Conservation (phyloP, 2,888 invertebrate genomes). For the Nebria salina region DNA sequence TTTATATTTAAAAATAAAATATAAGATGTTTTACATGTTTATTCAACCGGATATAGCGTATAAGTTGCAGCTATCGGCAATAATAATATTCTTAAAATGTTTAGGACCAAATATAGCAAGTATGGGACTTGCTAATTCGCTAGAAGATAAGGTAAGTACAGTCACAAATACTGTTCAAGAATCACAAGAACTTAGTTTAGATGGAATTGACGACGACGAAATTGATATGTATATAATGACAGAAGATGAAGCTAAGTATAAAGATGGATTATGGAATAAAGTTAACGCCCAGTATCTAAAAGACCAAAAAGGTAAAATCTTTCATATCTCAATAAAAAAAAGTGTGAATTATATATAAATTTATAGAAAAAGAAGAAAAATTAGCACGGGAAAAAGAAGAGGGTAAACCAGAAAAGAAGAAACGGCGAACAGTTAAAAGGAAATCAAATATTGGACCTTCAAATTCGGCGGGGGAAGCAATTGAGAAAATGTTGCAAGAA, state of each 20-base stretch:
- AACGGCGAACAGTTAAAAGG: conserved; percentile 73
- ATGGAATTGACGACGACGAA: conserved; percentile 89
- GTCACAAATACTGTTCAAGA: conserved; percentile 56
- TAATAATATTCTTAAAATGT: conserved; percentile 21
- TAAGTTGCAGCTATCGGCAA: too few relatives aligned
- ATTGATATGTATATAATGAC: conserved; percentile 86
- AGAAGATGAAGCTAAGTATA: conserved; percentile 81
- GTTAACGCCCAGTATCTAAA: conserved; percentile 88
- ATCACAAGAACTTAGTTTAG: conserved; percentile 71
- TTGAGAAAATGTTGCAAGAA: conserved; percentile 95
- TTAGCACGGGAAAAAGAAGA: conserved; percentile 84
- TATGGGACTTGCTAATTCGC: conserved; percentile 75
- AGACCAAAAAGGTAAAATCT: conserved; percentile 74
- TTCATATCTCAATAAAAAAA: background rate
- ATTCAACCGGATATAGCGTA: too few relatives aligned
- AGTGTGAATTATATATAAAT: background rate
- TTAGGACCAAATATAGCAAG: conserved; percentile 78
- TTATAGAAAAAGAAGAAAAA: conserved; percentile 81
- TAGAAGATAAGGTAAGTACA: conserved; percentile 59
- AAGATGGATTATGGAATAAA: conserved; percentile 87
- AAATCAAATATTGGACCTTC: conserved; percentile 73
- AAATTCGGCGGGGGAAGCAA: conserved; percentile 84
- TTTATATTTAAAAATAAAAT: too few relatives aligned
- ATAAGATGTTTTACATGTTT: too few relatives aligned
- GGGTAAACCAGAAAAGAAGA: conserved; percentile 83